Evolutionary conservation across 1,140 invertebrate species (phyloP), one percentile per base, ranked within the genome.

Genomic region (Drosophila arizonae): DNA sequence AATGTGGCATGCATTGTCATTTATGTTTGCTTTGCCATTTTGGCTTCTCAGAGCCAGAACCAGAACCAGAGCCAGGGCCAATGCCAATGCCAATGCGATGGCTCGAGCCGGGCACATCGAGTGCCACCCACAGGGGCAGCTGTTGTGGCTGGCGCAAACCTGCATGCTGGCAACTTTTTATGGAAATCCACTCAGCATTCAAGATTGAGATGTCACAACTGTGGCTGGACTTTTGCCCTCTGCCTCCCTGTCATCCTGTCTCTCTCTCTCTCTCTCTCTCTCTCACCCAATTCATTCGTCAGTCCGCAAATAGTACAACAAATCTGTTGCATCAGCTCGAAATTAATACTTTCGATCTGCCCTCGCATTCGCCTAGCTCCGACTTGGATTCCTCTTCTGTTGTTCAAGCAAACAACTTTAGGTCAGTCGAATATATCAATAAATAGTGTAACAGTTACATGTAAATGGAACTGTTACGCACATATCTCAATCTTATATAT

Each of bases 1-100:
- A 87, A 73, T 81, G 75, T 68, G 82, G 56, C 71, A 81, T 72
- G 75, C 75, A 77, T 77, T 77, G 75, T 77, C 75, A 77, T 77
- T 77, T 77, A 70, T 77, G 66, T 77, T 77, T 77, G 72, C 61
- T 62, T 67, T 68, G 63, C 48, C 36, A 67, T 66, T 60, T 55
- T 66, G 60, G 33, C 72, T 56, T 68, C 55, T 61, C 46, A 33
- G 21, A 57, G 66, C 17, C 33, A n/a, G 9, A n/a, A 41, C 41
- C 33, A 33, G 1, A 6, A 0, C 1, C 21, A 24, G 21, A 24
- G 3, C 21, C 21, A 24, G 21, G 4, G 28, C 33, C 33, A 33
- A 33, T 33, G 33, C 33, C 33, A 33, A 33, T 33, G 33, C 33
- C 33, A 33, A 9, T 8, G 21, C 21, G 21, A 24, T 24, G 21